Evolutionary conservation across 2,113 vertebrate species (phyloP).

Genomic region (Macroglossus sobrinus): DNA sequence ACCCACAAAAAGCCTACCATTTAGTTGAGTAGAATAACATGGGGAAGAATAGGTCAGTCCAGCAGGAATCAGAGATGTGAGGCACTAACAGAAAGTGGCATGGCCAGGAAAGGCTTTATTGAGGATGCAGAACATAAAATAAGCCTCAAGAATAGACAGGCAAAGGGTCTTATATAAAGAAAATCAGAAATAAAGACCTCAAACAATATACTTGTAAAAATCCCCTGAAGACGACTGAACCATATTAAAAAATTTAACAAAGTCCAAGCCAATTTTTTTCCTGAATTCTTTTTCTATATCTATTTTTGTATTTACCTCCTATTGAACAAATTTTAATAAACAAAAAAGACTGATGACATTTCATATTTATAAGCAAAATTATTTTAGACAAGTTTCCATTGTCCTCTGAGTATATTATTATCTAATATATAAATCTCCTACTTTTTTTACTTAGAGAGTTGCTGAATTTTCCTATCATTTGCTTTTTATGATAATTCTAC

Average conservation of each 20-base stretch:
- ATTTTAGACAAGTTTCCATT: background rate
- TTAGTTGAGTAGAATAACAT: background rate
- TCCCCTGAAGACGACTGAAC: background rate
- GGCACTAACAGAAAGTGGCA: background rate
- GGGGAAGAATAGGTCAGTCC: background rate
- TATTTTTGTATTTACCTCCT: background rate
- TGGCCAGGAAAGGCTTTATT: background rate
- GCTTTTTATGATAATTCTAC: background rate
- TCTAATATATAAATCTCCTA: background rate
- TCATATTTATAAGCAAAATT: background rate
- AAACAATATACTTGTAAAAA: background rate
- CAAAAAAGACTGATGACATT: background rate
- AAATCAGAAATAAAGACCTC: background rate
- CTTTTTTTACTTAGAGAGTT: background rate
- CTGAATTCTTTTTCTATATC: background rate
- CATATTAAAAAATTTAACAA: background rate
- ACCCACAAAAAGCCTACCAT: background rate
- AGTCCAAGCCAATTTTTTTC: background rate
- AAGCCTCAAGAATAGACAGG: background rate
- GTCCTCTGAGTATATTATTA: background rate
- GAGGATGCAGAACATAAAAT: background rate
- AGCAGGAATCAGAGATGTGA: background rate
- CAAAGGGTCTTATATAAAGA: accelerated
- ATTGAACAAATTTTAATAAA: background rate
- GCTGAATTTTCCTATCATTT: background rate